A percentile compares a stretch with the other conserved stretches of the same genome.
phyloP scores from a whole-genome alignment of 2,888 invertebrate genomes.

The Alsophila aescularia region DNA sequence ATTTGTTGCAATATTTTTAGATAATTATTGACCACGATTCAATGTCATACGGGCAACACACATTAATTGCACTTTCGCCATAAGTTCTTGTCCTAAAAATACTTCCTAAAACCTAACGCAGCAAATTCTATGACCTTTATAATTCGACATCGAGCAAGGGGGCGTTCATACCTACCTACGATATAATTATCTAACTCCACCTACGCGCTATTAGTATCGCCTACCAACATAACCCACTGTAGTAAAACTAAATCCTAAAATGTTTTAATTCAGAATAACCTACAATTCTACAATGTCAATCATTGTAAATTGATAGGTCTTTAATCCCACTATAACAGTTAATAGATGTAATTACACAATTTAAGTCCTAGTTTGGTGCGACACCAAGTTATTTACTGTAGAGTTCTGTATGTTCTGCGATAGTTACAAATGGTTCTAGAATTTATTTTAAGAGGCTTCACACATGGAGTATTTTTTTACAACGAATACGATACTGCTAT shows the following conservation, averaged over 20 bases:
- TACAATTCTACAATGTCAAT: conserved; percentile 6
- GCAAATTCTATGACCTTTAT: too few species aligned
- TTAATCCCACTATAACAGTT: conserved; percentile 7
- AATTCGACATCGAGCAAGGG: too few species aligned
- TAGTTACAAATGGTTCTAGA: conserved; percentile 33
- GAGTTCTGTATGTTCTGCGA: conserved; percentile 8
- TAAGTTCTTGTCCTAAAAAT: too few species aligned
- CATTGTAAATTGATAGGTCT: conserved; percentile 24
- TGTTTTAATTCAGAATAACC: background rate
- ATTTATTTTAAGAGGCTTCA: conserved; percentile 13
- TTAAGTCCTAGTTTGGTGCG: conserved; percentile 28
- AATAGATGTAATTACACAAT: conserved; percentile 28
- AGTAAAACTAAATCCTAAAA: background rate
- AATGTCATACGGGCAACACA: too few species aligned
- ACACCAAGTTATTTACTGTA: conserved; percentile 23
- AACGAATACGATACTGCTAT: too few species aligned
- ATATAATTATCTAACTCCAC: background rate
- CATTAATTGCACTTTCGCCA: too few species aligned
- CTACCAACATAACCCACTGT: conserved; percentile 6
- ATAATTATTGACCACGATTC: too few species aligned
- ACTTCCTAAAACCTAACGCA: too few species aligned
- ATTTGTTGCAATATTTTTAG: too few species aligned
- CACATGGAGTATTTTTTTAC: too few species aligned
- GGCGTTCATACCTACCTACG: background rate
- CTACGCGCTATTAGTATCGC: conserved; percentile 5